A percentile compares a stretch with the other conserved stretches of the same genome.
These are phyloP conservation scores for Ophonus ardosiacus DNA, from an alignment of 2,888 invertebrate genomes.

Conservation along the genomic window DNA sequence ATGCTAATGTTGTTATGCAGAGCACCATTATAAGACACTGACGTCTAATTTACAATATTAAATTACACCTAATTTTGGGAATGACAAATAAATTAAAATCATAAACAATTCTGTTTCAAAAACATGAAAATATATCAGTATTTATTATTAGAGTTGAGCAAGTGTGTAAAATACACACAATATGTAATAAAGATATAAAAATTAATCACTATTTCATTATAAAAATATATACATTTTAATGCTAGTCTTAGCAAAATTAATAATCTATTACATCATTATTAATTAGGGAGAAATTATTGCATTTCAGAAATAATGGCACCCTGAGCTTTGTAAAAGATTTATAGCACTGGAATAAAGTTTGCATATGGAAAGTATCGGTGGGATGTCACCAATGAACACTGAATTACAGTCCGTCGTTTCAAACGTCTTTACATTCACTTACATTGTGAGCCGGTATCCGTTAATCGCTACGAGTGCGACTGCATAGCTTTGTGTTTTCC, in stretches of 20 bases:
- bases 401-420: conserved; percentile 30
- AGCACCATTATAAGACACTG: conserved; percentile 63
- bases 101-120: conserved; percentile 69
- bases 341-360: conserved; percentile 72
- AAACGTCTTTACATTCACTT: conserved; percentile 47
- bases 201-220: conserved; percentile 68
- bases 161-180: conserved; percentile 74
- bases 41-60: conserved; percentile 61
- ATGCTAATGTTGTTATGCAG: conserved; percentile 62
- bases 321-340: conserved; percentile 71
- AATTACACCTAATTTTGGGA: conserved; percentile 61
- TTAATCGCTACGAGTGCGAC: conserved; percentile 72
- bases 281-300: conserved; percentile 70
- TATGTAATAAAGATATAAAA: conserved; percentile 68
- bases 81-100: conserved; percentile 70
- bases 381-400: conserved; percentile 60
- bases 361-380: conserved; percentile 62
- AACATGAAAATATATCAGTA: conserved; percentile 68
- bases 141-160: conserved; percentile 73
- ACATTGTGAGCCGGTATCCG: conserved; percentile 8
- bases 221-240: conserved; percentile 67
- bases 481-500: conserved; percentile 74
- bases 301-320: conserved; percentile 74
- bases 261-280: conserved; percentile 64
- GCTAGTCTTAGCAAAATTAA: conserved; percentile 67